phyloP scores from a whole-genome alignment of 1,140 invertebrate genomes.

The Drosophila yakuba region DNA sequence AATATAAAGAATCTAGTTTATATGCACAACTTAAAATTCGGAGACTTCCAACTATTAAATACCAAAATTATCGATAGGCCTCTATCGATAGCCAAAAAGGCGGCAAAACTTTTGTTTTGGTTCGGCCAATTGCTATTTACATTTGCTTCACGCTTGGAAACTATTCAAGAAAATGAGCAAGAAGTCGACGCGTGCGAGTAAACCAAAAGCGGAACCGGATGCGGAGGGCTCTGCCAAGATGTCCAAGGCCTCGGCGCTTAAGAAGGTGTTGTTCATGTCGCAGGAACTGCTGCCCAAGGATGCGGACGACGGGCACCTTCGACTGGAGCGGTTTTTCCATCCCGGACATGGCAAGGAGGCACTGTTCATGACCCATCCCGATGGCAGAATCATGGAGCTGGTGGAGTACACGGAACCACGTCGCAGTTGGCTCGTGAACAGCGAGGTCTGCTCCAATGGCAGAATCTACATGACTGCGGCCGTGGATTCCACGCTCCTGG shows the following conservation, averaged over 20 bases:
- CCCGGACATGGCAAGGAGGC: conserved; percentile 63
- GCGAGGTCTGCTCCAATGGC: conserved; percentile 90
- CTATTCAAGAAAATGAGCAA: conserved; percentile 49
- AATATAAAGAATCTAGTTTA: too few species aligned
- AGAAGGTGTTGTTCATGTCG: conserved; percentile 71
- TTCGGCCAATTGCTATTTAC: conserved; percentile 7
- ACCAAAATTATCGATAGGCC: too few species aligned
- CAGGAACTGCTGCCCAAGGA: conserved; percentile 48
- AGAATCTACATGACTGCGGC: conserved; percentile 89
- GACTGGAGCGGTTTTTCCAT: conserved; percentile 71
- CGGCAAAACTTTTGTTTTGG: conserved; percentile 7
- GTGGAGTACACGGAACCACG: conserved; percentile 88
- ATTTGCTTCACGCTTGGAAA: neutral
- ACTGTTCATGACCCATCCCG: conserved; percentile 59
- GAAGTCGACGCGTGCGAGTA: conserved; percentile 51
- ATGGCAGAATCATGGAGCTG: conserved; percentile 87
- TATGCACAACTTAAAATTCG: too few species aligned
- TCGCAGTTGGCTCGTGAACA: conserved; percentile 90
- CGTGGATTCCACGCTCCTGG: conserved; percentile 90
- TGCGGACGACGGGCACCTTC: conserved; percentile 35
- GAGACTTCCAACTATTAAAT: too few species aligned
- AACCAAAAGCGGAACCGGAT: conserved; percentile 66
- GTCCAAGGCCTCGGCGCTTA: conserved; percentile 30
- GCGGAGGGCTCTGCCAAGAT: conserved; percentile 12
- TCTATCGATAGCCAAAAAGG: conserved; percentile 8